Conservation (phyloP, 2,113 vertebrate species). For the Platysteira castanea region DNA sequence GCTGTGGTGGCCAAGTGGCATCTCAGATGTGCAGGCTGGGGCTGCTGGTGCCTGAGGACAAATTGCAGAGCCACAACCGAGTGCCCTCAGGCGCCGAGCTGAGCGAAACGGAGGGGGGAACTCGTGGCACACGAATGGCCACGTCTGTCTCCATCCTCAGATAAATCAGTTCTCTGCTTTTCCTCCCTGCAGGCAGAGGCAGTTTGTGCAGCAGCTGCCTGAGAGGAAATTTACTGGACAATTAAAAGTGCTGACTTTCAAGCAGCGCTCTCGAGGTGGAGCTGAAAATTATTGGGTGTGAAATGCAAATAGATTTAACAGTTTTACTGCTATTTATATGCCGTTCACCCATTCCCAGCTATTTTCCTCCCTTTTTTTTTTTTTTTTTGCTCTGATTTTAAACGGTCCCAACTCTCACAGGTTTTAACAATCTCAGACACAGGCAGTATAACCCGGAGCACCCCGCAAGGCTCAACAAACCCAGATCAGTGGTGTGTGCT, state of each 20-base stretch:
- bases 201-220: constrained; percentile 54
- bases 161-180: constrained; percentile 48
- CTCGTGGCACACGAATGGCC: neutral
- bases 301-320: constrained; percentile 74
- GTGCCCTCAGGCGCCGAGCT: neutral
- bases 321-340: constrained; percentile 63
- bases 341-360: constrained; percentile 27
- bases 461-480: neutral
- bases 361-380: neutral
- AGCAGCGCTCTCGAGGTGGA: constrained; percentile 56
- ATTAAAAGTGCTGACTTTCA: constrained; percentile 69
- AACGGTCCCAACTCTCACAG: neutral
- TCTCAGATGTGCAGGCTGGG: neutral
- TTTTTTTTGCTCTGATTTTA: neutral
- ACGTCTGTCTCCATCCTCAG: neutral
- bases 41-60: neutral
- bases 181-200: neutral
- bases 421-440: constrained; percentile 35
- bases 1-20: neutral
- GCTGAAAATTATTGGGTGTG: constrained; percentile 69
- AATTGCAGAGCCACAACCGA: neutral
- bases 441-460: neutral
- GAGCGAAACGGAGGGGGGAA: constrained; percentile 1
- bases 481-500: neutral
- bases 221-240: constrained; percentile 51